A percentile compares a stretch with the other conserved stretches of the same genome.
Evolutionary conservation across 92 coral and sea anemone species (phyloP).

Genomic region (Palythoa heliodiscus): DNA sequence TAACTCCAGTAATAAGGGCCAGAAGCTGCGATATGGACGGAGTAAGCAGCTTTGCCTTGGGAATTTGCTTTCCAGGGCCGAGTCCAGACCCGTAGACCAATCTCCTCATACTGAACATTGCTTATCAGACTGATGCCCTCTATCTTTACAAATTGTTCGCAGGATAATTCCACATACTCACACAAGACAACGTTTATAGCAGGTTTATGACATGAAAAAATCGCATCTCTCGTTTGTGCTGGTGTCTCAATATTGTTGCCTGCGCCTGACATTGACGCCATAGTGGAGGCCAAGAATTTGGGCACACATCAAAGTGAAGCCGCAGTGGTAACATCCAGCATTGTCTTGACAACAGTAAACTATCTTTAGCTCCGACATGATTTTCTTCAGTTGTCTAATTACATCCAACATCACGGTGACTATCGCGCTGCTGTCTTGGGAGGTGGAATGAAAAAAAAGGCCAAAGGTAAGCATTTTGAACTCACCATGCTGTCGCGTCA

Average conservation of each 20-base stretch:
- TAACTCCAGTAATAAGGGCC: conserved; percentile 10
- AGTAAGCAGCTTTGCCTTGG: not conserved
- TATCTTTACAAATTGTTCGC: not conserved
- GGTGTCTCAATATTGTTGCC: conserved; percentile 68
- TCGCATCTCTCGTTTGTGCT: conserved; percentile 62
- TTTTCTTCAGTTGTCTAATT: conserved; percentile 29
- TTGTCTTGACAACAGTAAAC: conserved; percentile 10
- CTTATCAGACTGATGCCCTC: conserved; percentile 8
- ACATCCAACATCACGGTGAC: conserved; percentile 31
- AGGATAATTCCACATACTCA: conserved; percentile 27
- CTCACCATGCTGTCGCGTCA: conserved; percentile 13
- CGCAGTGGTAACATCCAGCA: conserved; percentile 49
- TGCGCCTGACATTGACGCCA: conserved; percentile 57
- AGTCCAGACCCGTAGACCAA: not conserved
- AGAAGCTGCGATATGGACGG: not conserved
- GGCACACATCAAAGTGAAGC: conserved; percentile 54
- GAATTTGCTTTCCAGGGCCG: conserved; percentile 6
- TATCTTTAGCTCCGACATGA: not conserved
- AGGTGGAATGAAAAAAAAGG: conserved; percentile 23
- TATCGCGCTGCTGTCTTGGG: conserved; percentile 45
- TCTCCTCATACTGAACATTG: not conserved
- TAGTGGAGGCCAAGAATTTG: conserved; percentile 57
- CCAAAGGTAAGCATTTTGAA: conserved; percentile 17
- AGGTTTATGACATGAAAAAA: conserved; percentile 59
- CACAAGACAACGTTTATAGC: conserved; percentile 57